Percentiles rank a stretch among this genome's conserved stretches.
Evolutionary conservation across 2,888 invertebrate species (phyloP).

Genomic region (Philaethria dido): DNA sequence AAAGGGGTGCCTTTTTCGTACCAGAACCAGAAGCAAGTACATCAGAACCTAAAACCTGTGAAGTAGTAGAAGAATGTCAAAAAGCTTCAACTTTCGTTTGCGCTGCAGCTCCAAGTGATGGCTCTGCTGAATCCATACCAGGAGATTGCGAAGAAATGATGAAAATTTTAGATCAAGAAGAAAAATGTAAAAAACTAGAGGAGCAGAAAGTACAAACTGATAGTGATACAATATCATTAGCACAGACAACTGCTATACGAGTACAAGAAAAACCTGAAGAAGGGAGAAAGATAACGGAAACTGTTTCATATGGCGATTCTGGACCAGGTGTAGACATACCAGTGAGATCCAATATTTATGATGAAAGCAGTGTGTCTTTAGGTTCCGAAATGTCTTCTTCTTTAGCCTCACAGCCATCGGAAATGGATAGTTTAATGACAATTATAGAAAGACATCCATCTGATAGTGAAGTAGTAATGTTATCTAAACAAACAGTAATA

Average conservation of each 20-base stretch:
- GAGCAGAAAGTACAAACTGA: slow-evolving; percentile 54
- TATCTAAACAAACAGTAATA: slow-evolving; percentile 66
- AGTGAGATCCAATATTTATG: slow-evolving; percentile 60
- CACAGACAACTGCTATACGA: slow-evolving; percentile 70
- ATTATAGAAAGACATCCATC: slow-evolving; percentile 70
- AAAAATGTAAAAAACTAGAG: slow-evolving; percentile 60
- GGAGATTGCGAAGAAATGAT: slow-evolving; percentile 85
- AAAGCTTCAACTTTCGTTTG: slow-evolving; percentile 75
- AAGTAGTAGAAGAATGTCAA: slow-evolving; percentile 71
- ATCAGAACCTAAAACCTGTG: slow-evolving; percentile 52
- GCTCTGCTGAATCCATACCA: slow-evolving; percentile 79
- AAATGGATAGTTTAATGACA: slow-evolving; percentile 79
- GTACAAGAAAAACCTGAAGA: slow-evolving; percentile 78
- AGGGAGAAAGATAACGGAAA: slow-evolving; percentile 78
- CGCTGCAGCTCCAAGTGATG: slow-evolving; percentile 76
- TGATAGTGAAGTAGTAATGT: slow-evolving; percentile 77
- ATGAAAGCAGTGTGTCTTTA: slow-evolving; percentile 72
- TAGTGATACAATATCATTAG: slow-evolving; percentile 70
- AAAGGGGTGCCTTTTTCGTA: slow-evolving; percentile 77
- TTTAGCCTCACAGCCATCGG: slow-evolving; percentile 78
- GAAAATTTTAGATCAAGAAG: slow-evolving; percentile 83
- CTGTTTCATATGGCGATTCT: slow-evolving; percentile 67
- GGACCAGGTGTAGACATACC: slow-evolving; percentile 80
- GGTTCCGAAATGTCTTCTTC: slow-evolving; percentile 82
- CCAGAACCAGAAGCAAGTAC: slow-evolving; percentile 64